Evolutionary conservation across 64 coral and sea anemone genomes (phyloP).

Genomic region (Pachyseris speciosa): DNA sequence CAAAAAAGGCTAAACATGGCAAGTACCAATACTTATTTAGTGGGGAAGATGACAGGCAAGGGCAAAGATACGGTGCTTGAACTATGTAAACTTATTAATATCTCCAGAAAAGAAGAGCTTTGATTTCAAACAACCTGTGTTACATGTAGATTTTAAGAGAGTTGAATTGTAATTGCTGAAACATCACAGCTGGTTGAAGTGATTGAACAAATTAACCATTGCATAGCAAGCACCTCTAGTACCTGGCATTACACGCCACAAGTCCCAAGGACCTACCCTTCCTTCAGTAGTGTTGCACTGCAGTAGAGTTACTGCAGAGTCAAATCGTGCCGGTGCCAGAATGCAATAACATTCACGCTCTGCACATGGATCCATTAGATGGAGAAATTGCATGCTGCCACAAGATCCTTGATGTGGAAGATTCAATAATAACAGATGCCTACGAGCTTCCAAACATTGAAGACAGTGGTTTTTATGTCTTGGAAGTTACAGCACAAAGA

Average conservation of each 20-base stretch:
- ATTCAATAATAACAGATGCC: background rate
- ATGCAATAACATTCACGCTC: background rate
- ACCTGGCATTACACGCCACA: slow-evolving; percentile 23
- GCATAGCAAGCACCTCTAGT: too few species aligned
- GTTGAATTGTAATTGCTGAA: too few species aligned
- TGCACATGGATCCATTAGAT: background rate
- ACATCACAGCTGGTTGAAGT: too few species aligned
- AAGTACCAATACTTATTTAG: background rate
- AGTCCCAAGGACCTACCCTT: slow-evolving; percentile 24
- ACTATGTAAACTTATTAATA: background rate
- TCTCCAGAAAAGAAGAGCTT: background rate
- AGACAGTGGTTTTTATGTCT: background rate
- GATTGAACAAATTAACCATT: too few species aligned
- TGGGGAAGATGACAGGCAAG: background rate
- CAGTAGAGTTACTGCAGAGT: slow-evolving; percentile 5
- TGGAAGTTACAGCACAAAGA: background rate
- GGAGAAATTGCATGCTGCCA: background rate
- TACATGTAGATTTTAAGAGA: too few species aligned
- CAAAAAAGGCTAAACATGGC: background rate
- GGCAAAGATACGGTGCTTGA: background rate
- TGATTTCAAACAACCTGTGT: too few species aligned
- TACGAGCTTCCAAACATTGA: background rate
- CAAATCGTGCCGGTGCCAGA: background rate
- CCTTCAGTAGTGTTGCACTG: slow-evolving; percentile 1
- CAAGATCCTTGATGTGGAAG: background rate